Base-by-base conservation (phyloP, 1,140 invertebrate genomes). In the Philopotamus ludificatus region DNA sequence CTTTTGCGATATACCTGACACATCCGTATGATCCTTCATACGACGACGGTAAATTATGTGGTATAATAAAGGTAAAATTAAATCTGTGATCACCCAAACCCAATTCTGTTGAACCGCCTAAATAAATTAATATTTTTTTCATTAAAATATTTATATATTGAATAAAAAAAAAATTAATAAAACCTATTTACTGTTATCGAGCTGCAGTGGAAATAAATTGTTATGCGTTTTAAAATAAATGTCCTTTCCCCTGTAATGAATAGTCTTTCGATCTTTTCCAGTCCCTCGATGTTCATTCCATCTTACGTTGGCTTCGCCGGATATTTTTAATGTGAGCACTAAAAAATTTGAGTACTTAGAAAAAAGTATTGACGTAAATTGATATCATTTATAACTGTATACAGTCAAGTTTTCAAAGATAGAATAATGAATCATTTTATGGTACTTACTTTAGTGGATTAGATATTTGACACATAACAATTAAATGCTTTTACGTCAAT, bases 21-120 rank as follows among this genome's bases (percentile, higher is more conserved):
- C 34, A 39, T 1, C 61, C 61, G 25, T 54, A 63, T 10, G 28
- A 3, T 8, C 61, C 61, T 54, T 63, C 61, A 15, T 42, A 54
- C 1, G 61, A 63, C 10, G 61, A 55, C 10, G 61, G 61, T 18
- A 63, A 22, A 25, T 16, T 44, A 16, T 21, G 49, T 3, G 61
- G 61, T 3, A 63, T 21, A 18, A 18, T 42, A 26, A 63, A 63
- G 12, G 49, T 15, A 18, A 63, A 63, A 22, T 49, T 34, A 42
- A 54, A 63, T 16, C 49, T 49, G 39, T 63, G 61, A 21, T 22
- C 25, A 3, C 61, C 61, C 12, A 41, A 20, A 15, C 12, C 20
- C 1, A 63, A 25, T 23, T 26, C 51, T 7, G 34, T 21, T 45
- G 4, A 8, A 4, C 18, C n/a, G 4, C 10, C 53, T 55, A 16